These are phyloP conservation scores for Iphiclides podalirius DNA, from an alignment of 2,888 invertebrate species.

Conservation along the genomic window DNA sequence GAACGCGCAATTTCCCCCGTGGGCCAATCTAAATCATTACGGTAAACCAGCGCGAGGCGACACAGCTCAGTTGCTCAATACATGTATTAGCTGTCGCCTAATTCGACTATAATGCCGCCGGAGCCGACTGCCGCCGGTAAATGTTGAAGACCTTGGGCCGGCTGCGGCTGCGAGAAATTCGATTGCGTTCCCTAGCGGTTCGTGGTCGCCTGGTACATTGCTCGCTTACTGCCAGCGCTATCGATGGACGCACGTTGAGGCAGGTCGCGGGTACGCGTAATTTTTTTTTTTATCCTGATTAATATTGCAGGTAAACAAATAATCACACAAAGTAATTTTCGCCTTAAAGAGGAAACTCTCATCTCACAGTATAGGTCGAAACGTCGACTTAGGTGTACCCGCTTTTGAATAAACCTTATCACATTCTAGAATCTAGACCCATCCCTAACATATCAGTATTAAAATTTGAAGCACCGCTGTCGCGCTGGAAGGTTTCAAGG, in stretches of 20 bases:
- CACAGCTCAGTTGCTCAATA: slow-evolving; percentile 24
- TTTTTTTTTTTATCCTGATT: slow-evolving; percentile 3
- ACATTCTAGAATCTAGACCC: too few species aligned
- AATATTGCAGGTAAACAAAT: too few species aligned
- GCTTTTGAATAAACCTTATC: too few species aligned
- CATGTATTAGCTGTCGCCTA: slow-evolving; percentile 35
- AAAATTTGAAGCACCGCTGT: too few species aligned
- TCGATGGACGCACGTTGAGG: neutral
- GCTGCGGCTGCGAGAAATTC: slow-evolving; percentile 35
- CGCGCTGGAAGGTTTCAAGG: too few species aligned
- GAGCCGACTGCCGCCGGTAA: too few species aligned
- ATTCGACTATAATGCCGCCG: slow-evolving; percentile 45
- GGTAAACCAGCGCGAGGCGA: slow-evolving; percentile 3
- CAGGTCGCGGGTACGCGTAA: neutral
- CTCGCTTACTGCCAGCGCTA: slow-evolving; percentile 1
- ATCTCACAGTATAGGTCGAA: too few species aligned
- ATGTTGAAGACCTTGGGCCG: slow-evolving; percentile 50
- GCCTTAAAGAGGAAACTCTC: too few species aligned
- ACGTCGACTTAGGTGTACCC: too few species aligned
- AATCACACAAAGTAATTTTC: too few species aligned
- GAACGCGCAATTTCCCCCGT: neutral
- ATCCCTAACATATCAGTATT: too few species aligned
- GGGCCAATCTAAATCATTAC: slow-evolving; percentile 7
- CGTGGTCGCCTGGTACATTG: slow-evolving; percentile 11
- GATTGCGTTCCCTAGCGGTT: slow-evolving; percentile 31